Percentiles rank a stretch among this genome's conserved stretches.
phyloP scores from a whole-genome alignment of 2,888 invertebrate genomes.

The Holacanthella duospinosa region DNA sequence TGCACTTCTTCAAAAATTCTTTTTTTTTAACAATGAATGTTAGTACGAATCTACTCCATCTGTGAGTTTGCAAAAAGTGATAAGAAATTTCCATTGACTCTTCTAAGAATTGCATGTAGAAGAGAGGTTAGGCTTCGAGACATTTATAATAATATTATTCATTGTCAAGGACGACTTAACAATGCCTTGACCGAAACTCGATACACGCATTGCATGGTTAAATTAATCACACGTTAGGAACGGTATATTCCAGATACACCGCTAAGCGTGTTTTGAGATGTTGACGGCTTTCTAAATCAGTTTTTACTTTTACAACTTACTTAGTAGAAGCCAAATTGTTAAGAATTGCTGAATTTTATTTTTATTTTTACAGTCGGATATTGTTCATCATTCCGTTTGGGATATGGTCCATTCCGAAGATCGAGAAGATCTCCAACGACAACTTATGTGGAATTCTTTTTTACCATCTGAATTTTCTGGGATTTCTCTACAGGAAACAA shows the following conservation, averaged over 20 bases:
- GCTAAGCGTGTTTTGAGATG: background rate
- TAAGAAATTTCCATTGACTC: too few species aligned
- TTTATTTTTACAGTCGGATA: conserved; percentile 87
- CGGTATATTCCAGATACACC: background rate
- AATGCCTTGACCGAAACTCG: background rate
- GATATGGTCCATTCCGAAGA: conserved; percentile 99
- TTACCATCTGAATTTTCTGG: conserved; percentile 63
- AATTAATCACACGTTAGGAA: background rate
- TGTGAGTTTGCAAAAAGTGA: too few species aligned
- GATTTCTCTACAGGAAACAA: conserved; percentile 73
- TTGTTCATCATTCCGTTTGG: conserved; percentile 97
- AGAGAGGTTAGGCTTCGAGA: background rate
- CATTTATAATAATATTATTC: background rate
- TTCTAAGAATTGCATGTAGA: conserved; percentile 1
- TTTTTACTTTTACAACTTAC: too few species aligned
- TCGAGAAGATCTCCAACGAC: conserved; percentile 89
- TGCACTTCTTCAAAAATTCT: too few species aligned
- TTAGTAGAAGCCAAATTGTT: too few species aligned
- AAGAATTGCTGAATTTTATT: background rate
- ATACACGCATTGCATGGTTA: conserved; percentile 3
- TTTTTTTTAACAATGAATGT: too few species aligned
- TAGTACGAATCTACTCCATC: too few species aligned
- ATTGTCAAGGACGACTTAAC: background rate
- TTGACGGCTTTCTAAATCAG: background rate
- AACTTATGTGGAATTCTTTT: conserved; percentile 89